Base-by-base conservation (phyloP, 2,888 invertebrate species). In the Eumacrocentrus americanus region DNA sequence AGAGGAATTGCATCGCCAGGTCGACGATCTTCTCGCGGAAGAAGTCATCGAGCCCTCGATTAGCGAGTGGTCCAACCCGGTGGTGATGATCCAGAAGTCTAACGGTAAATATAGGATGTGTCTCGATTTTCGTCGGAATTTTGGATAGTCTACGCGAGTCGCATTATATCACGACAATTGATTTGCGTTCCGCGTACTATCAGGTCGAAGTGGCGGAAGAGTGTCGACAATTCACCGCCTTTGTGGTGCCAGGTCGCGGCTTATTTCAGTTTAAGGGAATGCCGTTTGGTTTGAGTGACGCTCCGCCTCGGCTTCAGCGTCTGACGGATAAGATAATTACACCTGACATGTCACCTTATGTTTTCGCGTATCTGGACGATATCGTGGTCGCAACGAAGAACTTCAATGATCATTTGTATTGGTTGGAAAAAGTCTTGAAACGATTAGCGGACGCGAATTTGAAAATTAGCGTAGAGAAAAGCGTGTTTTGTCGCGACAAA, bases 1-100 rank as follows among this genome's bases (percentile, higher is more conserved):
- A 1, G 53, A 42, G 3, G 18, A 12, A 0, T 62, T 65, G 9
- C 35, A 59, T 14, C 9, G 16, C 0, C 75, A 77, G 58, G 65
- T 78, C 0, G 73, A 76, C 34, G 47, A 68, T 0, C 75, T 78
- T 76, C 34, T 78, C 0, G 44, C 35, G 0, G 20, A 64, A 1
- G 72, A 67, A 0, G 69, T 77, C 0, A 70, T 79, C 0, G 57
- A 64, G 18, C 51, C 29, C 0, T 61, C 60, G 1, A 9, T 40
- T 0, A 62, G 58, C 29, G 60, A 67, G 1, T 75, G 71, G 71
- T 52, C n/a, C n/a, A n/a, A n/a, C n/a, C n/a, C n/a, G n/a, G n/a
- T n/a, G n/a, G n/a, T n/a, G n/a, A n/a, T n/a, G n/a, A n/a, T n/a
- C n/a, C n/a, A n/a, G n/a, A n/a, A n/a, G n/a, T n/a, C n/a, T n/a